Evolutionary conservation across 2,113 vertebrate genomes (phyloP), one percentile per base, ranked within the genome.

Genomic region (Passer domesticus): DNA sequence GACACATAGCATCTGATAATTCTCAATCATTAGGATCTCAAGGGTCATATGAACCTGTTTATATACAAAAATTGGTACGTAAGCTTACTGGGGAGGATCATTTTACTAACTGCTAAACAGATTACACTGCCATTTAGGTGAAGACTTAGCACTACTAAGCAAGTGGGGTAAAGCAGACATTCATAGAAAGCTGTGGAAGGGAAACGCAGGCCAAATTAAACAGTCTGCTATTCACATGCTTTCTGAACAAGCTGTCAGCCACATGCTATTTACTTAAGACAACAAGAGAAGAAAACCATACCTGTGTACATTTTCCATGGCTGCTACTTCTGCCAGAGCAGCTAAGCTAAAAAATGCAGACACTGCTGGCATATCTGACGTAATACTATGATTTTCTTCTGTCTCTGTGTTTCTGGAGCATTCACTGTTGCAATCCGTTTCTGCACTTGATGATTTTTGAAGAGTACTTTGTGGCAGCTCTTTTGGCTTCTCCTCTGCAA

Each of bases 281-380:
- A 64, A 43, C 13, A 49, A n/a, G 5, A 52, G 80, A 92, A 81
- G 46, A 55, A 85, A 59, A 68, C 46, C 75, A 59, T 83, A 99
- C 99, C 99, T 99, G 98, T 99, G 99, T 96, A 98, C 98, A 4
- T 99, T 99, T 96, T 99, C 99, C 99, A 99, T 99, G 97, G 99
- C 99, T n/a, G 99, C 99, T 33, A 99, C 99, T 94, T 99, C 99
- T 19, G 99, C 99, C n/a, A 99, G 98, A 28, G 99, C 99, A n/a
- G 99, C 98, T 69, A 99, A 97, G 96, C 99, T 99, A 90, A 99
- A 99, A 98, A 99, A 99, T 4, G 99, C 98, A 70, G 99, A 98
- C 90, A 98, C 97, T 0, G 98, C 95, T 82, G 98, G 98, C 97
- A 98, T 98, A 90, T 98, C 98, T 6, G 97, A 97, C 7, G 98